Evolutionary conservation across 2,113 vertebrate genomes (phyloP).

Genomic region (Calyptommatus sinebrachiatus): DNA sequence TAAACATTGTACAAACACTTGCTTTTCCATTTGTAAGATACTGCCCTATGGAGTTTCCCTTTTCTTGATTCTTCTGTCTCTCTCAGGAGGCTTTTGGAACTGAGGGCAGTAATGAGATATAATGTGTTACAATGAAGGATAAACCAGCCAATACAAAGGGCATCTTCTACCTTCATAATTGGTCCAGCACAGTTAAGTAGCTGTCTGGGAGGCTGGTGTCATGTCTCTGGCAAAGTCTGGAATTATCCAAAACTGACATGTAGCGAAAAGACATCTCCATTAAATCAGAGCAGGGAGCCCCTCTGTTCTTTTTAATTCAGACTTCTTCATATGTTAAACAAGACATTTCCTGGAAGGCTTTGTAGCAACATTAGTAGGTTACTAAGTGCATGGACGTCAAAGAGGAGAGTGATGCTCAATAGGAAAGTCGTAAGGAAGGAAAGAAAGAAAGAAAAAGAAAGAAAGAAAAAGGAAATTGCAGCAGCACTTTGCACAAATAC

Average conservation of each 20-base stretch:
- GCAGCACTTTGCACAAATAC: background rate
- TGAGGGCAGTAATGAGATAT: constrained; percentile 18
- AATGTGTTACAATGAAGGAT: constrained; percentile 31
- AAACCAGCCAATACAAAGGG: constrained; percentile 26
- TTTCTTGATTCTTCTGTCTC: constrained; percentile 9
- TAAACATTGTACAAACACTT: background rate
- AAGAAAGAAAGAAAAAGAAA: background rate
- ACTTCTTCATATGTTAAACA: constrained; percentile 53
- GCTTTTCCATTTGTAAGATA: background rate
- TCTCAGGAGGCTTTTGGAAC: background rate
- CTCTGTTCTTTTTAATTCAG: constrained; percentile 63
- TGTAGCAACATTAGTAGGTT: constrained; percentile 46
- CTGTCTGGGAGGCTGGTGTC: constrained; percentile 44
- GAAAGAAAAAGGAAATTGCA: constrained; percentile 7
- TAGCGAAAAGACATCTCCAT: constrained; percentile 63
- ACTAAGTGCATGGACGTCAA: constrained; percentile 51
- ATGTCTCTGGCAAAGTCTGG: constrained; percentile 33
- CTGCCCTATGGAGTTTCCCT: rapidly evolving
- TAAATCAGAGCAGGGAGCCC: constrained; percentile 45
- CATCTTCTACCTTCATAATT: constrained; percentile 10
- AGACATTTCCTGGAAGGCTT: constrained; percentile 62
- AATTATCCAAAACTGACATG: constrained; percentile 50
- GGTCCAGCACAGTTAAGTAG: constrained; percentile 1
- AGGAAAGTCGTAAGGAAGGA: constrained; percentile 11
- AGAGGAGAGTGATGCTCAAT: constrained; percentile 29